A percentile compares a stretch with the other conserved stretches of the same genome.
phyloP scores from a whole-genome alignment of 2,888 invertebrate species.

The Ophion costatus region DNA sequence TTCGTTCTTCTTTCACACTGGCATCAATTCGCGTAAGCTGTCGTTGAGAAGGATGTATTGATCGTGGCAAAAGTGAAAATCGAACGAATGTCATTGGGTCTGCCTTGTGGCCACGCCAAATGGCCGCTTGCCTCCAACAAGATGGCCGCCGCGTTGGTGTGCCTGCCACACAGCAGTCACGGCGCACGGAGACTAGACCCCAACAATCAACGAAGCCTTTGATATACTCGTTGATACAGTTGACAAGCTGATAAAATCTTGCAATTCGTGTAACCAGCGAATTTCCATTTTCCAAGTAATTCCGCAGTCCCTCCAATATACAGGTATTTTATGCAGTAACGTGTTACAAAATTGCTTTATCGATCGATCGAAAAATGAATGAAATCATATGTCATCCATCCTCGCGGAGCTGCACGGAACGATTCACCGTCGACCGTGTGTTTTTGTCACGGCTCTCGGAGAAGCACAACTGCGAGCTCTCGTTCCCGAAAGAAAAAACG shows the following conservation, averaged over 20 bases:
- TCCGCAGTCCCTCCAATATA: slow-evolving; percentile 1
- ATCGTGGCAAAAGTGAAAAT: too few relatives aligned
- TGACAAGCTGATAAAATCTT: neutral
- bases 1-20: too few relatives aligned
- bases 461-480: slow-evolving; percentile 22
- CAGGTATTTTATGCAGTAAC: neutral
- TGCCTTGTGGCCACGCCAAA: too few relatives aligned
- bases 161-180: too few relatives aligned
- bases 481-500: slow-evolving; percentile 15
- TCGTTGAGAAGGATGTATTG: too few relatives aligned
- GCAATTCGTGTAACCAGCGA: neutral
- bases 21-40: too few relatives aligned
- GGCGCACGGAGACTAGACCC: too few relatives aligned
- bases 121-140: too few relatives aligned
- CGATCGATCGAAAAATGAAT: neutral
- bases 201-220: too few relatives aligned
- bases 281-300: neutral
- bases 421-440: neutral
- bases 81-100: too few relatives aligned
- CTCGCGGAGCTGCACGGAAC: neutral
- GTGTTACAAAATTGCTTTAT: neutral
- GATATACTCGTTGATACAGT: neutral
- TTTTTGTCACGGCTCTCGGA: slow-evolving; percentile 1
- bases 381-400: neutral
- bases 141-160: too few relatives aligned